Conservation (phyloP, 2,888 invertebrate species). For the Ormyrus thymus region DNA sequence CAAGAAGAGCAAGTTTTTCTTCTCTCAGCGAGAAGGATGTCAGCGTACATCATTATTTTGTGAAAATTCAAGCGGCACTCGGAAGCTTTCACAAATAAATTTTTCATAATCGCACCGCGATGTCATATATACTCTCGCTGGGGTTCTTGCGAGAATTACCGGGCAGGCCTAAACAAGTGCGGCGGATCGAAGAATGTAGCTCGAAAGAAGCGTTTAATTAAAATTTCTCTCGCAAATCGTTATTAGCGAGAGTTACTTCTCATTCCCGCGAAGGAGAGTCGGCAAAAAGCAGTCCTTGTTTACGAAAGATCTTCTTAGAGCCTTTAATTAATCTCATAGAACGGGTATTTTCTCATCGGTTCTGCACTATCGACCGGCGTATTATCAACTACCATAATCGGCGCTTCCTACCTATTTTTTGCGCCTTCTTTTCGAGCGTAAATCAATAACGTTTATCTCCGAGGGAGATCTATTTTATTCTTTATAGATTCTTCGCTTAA, state of each 20-base stretch:
- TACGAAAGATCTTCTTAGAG: slow-evolving; percentile 32
- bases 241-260: slow-evolving; percentile 43
- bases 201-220: slow-evolving; percentile 42
- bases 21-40: too few species aligned
- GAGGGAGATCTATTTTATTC: too few species aligned
- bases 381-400: slow-evolving; percentile 10
- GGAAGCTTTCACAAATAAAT: slow-evolving; percentile 23
- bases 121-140: not conserved
- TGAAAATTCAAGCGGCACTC: not conserved
- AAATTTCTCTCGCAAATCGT: slow-evolving; percentile 48
- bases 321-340: slow-evolving; percentile 45
- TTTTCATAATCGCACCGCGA: slow-evolving; percentile 13
- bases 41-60: too few species aligned
- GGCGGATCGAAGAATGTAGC: slow-evolving; percentile 22
- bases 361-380: not conserved
- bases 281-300: slow-evolving; percentile 45
- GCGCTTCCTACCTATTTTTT: not conserved
- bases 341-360: slow-evolving; percentile 38
- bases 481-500: too few species aligned
- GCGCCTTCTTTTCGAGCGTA: not conserved
- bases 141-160: slow-evolving; percentile 10
- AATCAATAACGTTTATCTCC: not conserved
- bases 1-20: too few species aligned
- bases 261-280: slow-evolving; percentile 24
- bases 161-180: not conserved